Conservation (phyloP, 1,140 invertebrate genomes). For the Ceratina japonica region DNA sequence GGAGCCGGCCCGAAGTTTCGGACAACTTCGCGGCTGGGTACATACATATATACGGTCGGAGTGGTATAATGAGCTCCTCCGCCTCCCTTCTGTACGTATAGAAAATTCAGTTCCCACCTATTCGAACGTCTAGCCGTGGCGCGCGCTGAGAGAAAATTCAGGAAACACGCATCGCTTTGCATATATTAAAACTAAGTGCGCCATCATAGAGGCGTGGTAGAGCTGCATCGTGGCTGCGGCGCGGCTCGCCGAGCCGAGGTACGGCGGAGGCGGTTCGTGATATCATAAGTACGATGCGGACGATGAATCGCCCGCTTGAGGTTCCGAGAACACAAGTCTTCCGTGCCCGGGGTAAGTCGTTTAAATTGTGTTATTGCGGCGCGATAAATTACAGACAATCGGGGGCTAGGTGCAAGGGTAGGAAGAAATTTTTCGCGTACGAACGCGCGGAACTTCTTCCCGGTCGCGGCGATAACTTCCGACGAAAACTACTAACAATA, state of each 20-base stretch:
- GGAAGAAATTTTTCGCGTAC: slow-evolving; percentile 26
- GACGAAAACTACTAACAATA: slow-evolving; percentile 12
- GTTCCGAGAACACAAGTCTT: slow-evolving; percentile 43
- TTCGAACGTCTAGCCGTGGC: slow-evolving; percentile 25
- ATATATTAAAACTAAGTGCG: slow-evolving; percentile 48
- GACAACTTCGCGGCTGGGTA: slow-evolving; percentile 4
- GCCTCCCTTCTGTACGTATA: slow-evolving; percentile 1
- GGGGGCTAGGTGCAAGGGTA: not conserved
- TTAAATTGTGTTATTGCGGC: slow-evolving; percentile 48
- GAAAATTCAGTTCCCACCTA: slow-evolving; percentile 44
- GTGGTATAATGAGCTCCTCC: slow-evolving; percentile 13
- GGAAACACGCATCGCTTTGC: slow-evolving; percentile 48
- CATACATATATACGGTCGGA: not conserved
- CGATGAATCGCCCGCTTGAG: slow-evolving; percentile 40
- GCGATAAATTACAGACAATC: slow-evolving; percentile 31
- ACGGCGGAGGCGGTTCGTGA: slow-evolving; percentile 10
- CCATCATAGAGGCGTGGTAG: no score
- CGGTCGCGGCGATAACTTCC: slow-evolving; percentile 24
- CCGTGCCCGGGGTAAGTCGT: slow-evolving; percentile 32
- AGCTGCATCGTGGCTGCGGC: not conserved
- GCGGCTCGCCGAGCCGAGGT: not conserved
- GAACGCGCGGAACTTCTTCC: slow-evolving; percentile 13
- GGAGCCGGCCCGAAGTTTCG: slow-evolving; percentile 17
- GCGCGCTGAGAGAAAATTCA: slow-evolving; percentile 36
- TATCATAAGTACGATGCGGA: slow-evolving; percentile 40